Conservation (phyloP, 2,113 vertebrate genomes). For the Probosciger aterrimus region DNA sequence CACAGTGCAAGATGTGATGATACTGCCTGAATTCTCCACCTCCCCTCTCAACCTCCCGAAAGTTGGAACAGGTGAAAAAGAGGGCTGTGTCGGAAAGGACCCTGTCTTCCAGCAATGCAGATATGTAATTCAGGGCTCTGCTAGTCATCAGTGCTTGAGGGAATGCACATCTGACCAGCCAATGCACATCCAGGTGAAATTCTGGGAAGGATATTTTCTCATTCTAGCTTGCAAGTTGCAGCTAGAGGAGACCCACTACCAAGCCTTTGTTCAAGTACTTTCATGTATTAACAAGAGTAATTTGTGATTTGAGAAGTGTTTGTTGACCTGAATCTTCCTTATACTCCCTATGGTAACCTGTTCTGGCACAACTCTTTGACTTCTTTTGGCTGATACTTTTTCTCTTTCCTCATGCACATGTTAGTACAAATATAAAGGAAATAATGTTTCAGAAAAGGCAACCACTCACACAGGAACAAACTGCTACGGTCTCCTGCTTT, state of each 20-base stretch:
- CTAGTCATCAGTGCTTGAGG: neutral
- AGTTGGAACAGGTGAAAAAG: neutral
- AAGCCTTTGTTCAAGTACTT: constrained; percentile 2
- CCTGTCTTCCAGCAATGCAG: neutral
- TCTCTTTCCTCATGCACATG: neutral
- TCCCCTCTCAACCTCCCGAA: neutral
- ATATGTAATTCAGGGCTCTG: neutral
- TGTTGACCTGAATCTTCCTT: constrained; percentile 32
- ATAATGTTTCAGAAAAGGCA: neutral
- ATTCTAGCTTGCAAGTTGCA: neutral
- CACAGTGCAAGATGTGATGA: neutral
- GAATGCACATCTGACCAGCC: neutral
- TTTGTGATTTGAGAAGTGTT: neutral
- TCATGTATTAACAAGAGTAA: constrained; percentile 32
- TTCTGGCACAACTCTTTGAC: neutral
- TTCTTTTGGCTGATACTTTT: neutral
- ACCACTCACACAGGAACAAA: neutral
- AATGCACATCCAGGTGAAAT: neutral
- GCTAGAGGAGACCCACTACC: neutral
- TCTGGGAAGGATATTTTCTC: neutral
- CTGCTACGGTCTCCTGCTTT: neutral
- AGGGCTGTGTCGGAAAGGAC: neutral
- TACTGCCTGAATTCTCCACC: neutral
- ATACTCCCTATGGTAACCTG: constrained; percentile 14
- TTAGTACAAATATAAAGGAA: constrained; percentile 12